Evolutionary conservation across 2,797 vertebrate species (phyloP).

Genomic region (Myiothlypis coronata): DNA sequence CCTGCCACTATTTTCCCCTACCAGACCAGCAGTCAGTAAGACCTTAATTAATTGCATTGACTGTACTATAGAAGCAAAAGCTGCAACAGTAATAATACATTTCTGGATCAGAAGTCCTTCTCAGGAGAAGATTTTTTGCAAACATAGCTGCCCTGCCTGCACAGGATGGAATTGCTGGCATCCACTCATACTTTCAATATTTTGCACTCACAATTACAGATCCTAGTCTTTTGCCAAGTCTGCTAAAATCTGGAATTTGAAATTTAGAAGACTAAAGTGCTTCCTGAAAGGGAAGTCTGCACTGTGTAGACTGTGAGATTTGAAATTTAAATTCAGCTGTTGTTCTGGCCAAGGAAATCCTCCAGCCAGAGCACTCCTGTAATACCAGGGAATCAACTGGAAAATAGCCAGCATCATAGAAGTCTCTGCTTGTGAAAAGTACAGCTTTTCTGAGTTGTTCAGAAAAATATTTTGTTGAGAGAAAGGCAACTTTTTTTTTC

Average conservation of each 20-base stretch:
- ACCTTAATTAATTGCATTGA: not conserved
- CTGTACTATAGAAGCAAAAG: not conserved
- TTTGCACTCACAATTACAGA: not conserved
- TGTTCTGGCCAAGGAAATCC: not conserved
- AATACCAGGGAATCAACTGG: accelerated
- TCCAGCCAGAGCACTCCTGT: not conserved
- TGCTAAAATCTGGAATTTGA: not conserved
- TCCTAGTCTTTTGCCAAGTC: not conserved
- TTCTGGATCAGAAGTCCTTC: not conserved
- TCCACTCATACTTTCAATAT: not conserved
- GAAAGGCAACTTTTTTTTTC: not conserved
- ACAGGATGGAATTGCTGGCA: not conserved
- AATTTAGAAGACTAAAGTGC: not conserved
- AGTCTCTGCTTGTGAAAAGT: not conserved
- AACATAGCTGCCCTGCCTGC: not conserved
- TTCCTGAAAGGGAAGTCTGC: not conserved
- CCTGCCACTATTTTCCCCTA: not conserved
- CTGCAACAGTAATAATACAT: not conserved
- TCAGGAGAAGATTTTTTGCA: not conserved
- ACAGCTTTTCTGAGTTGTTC: not conserved
- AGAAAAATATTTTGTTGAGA: not conserved
- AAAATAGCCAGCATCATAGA: not conserved
- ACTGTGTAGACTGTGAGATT: not conserved
- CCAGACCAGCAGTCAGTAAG: not conserved
- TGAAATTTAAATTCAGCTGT: conserved; percentile 1